phyloP scores from a whole-genome alignment of 2,113 vertebrate genomes.

The Oncorhynchus kisutch region DNA sequence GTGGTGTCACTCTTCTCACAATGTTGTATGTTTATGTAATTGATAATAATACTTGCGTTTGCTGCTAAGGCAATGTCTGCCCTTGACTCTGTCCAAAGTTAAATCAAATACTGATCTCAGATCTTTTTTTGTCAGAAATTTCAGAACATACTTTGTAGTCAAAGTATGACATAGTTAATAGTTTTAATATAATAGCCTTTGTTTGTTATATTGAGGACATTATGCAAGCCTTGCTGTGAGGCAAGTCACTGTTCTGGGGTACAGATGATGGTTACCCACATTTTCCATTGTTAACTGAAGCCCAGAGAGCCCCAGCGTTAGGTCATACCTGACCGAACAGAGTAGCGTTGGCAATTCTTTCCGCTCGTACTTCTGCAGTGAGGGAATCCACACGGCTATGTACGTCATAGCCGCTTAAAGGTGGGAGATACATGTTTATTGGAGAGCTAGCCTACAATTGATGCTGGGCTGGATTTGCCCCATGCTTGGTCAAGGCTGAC shows the following conservation, averaged over 20 bases:
- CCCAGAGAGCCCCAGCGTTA: not conserved
- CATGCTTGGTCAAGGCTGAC: constrained; percentile 2
- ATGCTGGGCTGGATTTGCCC: not conserved
- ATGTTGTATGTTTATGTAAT: not conserved
- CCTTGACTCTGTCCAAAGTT: not conserved
- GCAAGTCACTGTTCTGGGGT: not conserved
- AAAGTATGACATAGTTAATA: not conserved
- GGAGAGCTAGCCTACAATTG: constrained; percentile 1
- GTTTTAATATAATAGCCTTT: not conserved
- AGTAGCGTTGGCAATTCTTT: constrained; percentile 14
- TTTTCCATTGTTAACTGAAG: constrained; percentile 47
- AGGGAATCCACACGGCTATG: constrained; percentile 24
- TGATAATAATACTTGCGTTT: not conserved
- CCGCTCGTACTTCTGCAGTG: constrained; percentile 21
- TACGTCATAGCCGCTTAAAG: constrained; percentile 6
- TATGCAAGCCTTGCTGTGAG: not conserved
- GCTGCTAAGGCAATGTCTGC: not conserved
- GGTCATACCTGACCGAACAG: constrained; percentile 21
- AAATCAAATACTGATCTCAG: too few species aligned
- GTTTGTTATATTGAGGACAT: not conserved
- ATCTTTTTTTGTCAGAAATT: too few species aligned
- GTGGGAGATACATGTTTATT: constrained; percentile 14
- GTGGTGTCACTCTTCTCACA: not conserved
- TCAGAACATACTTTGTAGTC: too few species aligned
- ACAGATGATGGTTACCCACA: not conserved